Conservation (phyloP, 2,797 vertebrate species). For the Anomalospiza imberbis region DNA sequence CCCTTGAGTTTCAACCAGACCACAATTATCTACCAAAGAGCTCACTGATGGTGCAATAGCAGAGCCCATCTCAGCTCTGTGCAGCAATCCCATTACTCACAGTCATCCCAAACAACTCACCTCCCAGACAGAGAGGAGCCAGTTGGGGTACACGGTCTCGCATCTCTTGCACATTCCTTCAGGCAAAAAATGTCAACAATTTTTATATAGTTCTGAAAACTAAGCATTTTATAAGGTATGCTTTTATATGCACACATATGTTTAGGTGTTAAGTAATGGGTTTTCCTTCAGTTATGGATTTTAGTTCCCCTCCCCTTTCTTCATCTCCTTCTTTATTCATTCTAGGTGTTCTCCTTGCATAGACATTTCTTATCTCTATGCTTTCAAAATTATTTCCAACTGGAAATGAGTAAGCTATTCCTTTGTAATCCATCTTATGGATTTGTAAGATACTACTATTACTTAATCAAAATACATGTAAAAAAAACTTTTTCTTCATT, state of each 20-base stretch:
- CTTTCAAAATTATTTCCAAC: not conserved
- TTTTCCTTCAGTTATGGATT: not conserved
- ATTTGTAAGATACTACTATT: not conserved
- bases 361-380: not conserved
- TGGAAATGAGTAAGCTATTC: not conserved
- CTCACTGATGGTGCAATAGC: not conserved
- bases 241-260: not conserved
- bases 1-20: not conserved
- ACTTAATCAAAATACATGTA: not conserved
- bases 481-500: not conserved
- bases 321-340: not conserved
- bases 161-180: not conserved
- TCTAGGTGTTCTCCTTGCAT: not conserved
- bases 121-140: conserved; percentile 23
- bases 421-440: not conserved
- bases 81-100: not conserved
- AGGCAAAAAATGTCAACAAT: not conserved
- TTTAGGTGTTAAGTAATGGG: not conserved
- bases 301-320: not conserved
- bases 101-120: not conserved
- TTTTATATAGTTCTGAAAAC: not conserved
- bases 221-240: not conserved
- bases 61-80: not conserved
- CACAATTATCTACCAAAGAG: not conserved
- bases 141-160: not conserved